These are phyloP conservation scores for Oxyura jamaicensis DNA, from an alignment of 2,113 vertebrate species.

Conservation along the genomic window DNA sequence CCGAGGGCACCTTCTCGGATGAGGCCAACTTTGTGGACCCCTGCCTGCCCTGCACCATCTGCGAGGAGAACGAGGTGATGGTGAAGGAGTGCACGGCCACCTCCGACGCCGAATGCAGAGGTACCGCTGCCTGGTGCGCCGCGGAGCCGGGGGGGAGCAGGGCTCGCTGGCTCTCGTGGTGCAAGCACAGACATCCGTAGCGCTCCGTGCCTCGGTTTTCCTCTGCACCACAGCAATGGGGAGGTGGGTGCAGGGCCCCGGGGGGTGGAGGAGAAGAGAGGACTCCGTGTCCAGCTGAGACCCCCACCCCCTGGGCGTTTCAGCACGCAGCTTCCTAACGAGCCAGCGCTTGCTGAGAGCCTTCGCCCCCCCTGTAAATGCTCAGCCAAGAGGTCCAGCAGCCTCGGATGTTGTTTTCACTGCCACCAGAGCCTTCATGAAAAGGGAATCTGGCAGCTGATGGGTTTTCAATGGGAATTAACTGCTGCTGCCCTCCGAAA, in stretches of 20 bases:
- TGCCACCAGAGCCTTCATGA: rapidly evolving
- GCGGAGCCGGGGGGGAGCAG: rapidly evolving
- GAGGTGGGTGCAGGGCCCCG: too few relatives aligned
- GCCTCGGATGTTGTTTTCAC: rapidly evolving
- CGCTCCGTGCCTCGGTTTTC: neutral
- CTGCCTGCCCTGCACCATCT: constrained; percentile 93
- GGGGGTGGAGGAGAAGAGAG: neutral
- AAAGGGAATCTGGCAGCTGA: neutral
- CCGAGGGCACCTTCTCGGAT: constrained; percentile 88
- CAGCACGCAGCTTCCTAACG: rapidly evolving
- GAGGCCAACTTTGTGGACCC: constrained; percentile 92
- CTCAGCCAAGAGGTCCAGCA: neutral
- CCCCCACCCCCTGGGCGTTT: rapidly evolving
- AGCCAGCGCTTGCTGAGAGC: rapidly evolving
- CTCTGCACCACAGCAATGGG: rapidly evolving
- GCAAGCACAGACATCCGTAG: too few relatives aligned
- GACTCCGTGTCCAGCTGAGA: neutral
- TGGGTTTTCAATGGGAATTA: neutral
- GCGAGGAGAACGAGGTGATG: constrained; percentile 85
- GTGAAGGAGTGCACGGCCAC: constrained; percentile 80
- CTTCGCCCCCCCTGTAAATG: rapidly evolving
- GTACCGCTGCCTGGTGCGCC: constrained; percentile 43
- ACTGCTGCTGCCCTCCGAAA: neutral
- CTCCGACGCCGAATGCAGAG: constrained; percentile 83
- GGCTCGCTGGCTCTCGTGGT: rapidly evolving